These are phyloP conservation scores for Sus scrofa DNA, from an alignment of 2,113 vertebrate genomes.

Conservation along the genomic window DNA sequence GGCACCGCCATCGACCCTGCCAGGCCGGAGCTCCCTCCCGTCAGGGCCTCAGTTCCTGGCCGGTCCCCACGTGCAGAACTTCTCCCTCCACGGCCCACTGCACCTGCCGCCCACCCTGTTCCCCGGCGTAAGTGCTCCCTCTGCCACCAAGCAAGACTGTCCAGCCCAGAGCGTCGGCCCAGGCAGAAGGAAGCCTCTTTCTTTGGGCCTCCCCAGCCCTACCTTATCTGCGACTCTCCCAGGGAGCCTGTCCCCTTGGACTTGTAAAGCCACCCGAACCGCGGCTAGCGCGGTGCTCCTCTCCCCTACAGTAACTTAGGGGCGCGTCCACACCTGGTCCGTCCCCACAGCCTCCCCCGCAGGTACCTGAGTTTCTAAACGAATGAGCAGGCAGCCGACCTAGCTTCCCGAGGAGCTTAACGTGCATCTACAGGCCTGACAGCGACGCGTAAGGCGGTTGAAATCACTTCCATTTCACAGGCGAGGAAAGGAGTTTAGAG, in stretches of 20 bases:
- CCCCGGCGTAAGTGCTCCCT: neutral
- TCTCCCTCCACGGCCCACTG: neutral
- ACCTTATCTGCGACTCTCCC: neutral
- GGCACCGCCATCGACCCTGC: neutral
- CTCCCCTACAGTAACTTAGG: too few relatives aligned
- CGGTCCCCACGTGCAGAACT: neutral
- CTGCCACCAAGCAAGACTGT: neutral
- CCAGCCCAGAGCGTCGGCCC: too few relatives aligned
- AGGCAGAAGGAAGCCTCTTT: neutral
- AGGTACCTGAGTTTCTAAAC: neutral
- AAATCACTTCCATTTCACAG: neutral
- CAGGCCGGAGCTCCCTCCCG: rapidly evolving
- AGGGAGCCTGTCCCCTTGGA: neutral
- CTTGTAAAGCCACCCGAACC: too few relatives aligned
- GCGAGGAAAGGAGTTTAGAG: neutral
- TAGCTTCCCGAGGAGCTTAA: neutral
- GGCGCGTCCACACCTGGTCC: neutral
- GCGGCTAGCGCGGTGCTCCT: too few relatives aligned
- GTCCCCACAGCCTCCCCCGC: neutral
- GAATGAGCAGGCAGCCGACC: neutral
- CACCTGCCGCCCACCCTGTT: neutral
- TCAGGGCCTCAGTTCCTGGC: neutral
- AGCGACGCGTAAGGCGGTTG: neutral
- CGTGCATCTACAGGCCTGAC: neutral
- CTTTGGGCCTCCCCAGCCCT: neutral